Percentiles rank a stretch among this genome's conserved stretches.
phyloP scores from a whole-genome alignment of 1,140 invertebrate species.

The Teleopsis dalmanni region DNA sequence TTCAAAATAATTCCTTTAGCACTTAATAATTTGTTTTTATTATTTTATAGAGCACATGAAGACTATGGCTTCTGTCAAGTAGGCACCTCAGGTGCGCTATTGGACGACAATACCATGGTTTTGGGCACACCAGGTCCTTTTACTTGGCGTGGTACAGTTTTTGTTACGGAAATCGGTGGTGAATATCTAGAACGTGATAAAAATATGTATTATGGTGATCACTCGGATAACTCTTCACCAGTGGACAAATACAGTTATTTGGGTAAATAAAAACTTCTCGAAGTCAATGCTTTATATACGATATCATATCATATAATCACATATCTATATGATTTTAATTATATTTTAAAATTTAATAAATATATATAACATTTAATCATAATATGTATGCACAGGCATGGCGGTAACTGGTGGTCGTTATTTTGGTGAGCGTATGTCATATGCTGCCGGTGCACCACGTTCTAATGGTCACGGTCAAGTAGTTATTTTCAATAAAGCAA shows the following conservation, averaged over 20 bases:
- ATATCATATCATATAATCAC: background rate
- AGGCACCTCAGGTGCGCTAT: constrained; percentile 74
- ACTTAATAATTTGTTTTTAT: background rate
- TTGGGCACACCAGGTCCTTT: constrained; percentile 80
- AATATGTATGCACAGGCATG: constrained; percentile 52
- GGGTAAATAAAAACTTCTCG: constrained; percentile 47
- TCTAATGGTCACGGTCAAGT: constrained; percentile 80
- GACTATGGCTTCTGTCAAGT: constrained; percentile 89
- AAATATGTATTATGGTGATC: constrained; percentile 66
- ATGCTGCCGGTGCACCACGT: constrained; percentile 78
- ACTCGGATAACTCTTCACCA: constrained; percentile 57
- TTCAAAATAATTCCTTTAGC: background rate
- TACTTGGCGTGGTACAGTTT: constrained; percentile 83
- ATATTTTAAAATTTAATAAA: background rate
- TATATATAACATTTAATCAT: background rate
- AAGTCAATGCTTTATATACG: background rate
- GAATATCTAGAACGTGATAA: constrained; percentile 69
- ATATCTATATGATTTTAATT: background rate
- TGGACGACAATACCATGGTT: constrained; percentile 71
- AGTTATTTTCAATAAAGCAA: constrained; percentile 63
- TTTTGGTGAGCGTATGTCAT: constrained; percentile 58
- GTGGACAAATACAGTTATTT: constrained; percentile 88
- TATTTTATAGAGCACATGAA: constrained; percentile 52
- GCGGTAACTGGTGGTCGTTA: constrained; percentile 76
- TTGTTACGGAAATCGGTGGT: constrained; percentile 66